phyloP scores from a whole-genome alignment of 35 echinoderm and acorn worm genomes.

The Ptychodera flava region DNA sequence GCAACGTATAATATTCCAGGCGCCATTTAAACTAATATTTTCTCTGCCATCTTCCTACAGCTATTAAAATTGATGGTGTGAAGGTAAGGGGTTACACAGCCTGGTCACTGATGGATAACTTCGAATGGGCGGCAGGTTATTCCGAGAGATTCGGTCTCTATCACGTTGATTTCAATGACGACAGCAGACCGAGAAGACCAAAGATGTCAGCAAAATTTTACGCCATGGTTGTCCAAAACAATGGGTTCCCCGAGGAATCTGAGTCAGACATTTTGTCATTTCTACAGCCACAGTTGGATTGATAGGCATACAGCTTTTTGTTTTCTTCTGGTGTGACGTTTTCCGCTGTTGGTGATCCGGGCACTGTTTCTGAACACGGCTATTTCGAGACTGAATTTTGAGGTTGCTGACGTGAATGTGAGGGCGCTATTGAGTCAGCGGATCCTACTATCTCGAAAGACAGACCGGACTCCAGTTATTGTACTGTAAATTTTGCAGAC shows the following conservation, averaged over 20 bases:
- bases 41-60: slow-evolving; percentile 15
- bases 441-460: no score
- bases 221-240: slow-evolving; percentile 34
- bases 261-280: neutral
- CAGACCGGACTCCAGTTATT: no score
- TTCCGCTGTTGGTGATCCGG: no score
- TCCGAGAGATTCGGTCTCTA: slow-evolving; percentile 70
- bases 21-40: no score
- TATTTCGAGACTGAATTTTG: no score
- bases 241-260: slow-evolving; percentile 32
- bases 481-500: no score
- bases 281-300: neutral
- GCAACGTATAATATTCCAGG: no score
- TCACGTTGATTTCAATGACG: slow-evolving; percentile 67
- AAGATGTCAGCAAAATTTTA: slow-evolving; percentile 49
- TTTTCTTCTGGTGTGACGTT: no score
- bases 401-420: no score
- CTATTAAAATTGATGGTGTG: slow-evolving; percentile 18
- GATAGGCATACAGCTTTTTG: no score
- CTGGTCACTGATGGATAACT: slow-evolving; percentile 86
- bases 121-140: slow-evolving; percentile 65
- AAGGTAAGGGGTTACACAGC: slow-evolving; percentile 68
- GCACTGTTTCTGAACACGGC: no score
- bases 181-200: slow-evolving; percentile 18
- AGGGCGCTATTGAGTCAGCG: no score